phyloP scores from a whole-genome alignment of 2,797 vertebrate genomes.

The Hylomyscus alleni region DNA sequence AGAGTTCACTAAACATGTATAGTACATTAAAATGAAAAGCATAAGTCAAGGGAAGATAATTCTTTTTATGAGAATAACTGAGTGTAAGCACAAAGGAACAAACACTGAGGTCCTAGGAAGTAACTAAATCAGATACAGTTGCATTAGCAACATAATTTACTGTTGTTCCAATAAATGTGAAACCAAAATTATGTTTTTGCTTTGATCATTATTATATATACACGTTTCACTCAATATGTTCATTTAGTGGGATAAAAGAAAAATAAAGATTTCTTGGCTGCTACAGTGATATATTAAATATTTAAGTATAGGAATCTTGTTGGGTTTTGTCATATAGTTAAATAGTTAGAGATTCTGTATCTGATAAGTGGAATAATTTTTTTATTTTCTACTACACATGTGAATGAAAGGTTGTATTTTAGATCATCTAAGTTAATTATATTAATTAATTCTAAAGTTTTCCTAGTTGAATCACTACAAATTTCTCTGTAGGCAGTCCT shows the following conservation, averaged over 20 bases:
- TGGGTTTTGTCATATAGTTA: not conserved
- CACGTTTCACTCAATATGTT: not conserved
- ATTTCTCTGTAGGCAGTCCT: not conserved
- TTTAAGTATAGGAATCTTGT: not conserved
- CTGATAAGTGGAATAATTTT: not conserved
- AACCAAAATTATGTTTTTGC: not conserved
- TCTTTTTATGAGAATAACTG: not conserved
- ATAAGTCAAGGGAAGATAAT: not conserved
- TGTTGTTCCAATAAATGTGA: not conserved
- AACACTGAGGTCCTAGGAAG: not conserved
- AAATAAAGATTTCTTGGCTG: not conserved
- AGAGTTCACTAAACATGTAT: not conserved
- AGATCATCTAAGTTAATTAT: not conserved
- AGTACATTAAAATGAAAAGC: not conserved
- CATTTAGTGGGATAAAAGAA: not conserved
- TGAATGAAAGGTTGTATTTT: not conserved
- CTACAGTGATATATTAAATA: conserved; percentile 5
- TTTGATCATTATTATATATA: not conserved
- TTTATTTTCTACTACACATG: not conserved
- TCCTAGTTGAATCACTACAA: not conserved
- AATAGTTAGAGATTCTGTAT: not conserved
- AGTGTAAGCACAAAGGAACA: not conserved
- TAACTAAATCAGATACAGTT: not conserved
- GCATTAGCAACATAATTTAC: not conserved
- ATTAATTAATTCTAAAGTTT: not conserved